Evolutionary conservation across 2,888 invertebrate genomes (phyloP), one percentile per base, ranked within the genome.

Genomic region (Cephus runcator): DNA sequence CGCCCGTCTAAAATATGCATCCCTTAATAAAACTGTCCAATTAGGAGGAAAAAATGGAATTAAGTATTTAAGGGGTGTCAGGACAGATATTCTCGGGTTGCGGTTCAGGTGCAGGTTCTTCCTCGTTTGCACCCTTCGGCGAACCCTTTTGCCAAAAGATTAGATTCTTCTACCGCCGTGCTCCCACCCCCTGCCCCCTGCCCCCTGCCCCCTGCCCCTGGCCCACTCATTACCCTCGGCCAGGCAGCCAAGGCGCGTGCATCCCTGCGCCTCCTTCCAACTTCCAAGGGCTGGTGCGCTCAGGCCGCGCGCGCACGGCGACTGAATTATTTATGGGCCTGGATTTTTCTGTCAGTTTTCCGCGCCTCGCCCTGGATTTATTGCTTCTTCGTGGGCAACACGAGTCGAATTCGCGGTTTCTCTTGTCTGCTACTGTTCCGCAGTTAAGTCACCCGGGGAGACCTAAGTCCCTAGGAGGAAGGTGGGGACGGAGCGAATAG

Each of bases 11-110:
- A 91, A 91, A 91, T 91, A 91, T 91, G 91, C 90, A 91, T 90
- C 88, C 88, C 90, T 89, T 91, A 90, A 90, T 91, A 90, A 91
- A 91, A 90, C 88, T 88, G 89, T 90, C 90, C 91, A 91, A 91
- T 91, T 91, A 91, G 84, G 84, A 88, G 86, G 86, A 83, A 86
- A 89, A 85, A 89, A 91, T 91, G 90, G 88, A 90, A 91, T 91
- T 90, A 91, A 89, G 89, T 89, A 90, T 90, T 90, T 89, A 90
- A 85, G 87, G 87, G 85, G 87, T 87, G 88, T 87, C 86, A 84
- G 85, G 81, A 83, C 33, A 83, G 84, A 84, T 56, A 56, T 56
- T 56, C 82, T 84, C 83, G 81, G 84, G 81, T 83, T 56, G 56
- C 56, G 84, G 79, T 79, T 82, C 78, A 77, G 79, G 79, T 77